A percentile compares a stretch with the other conserved stretches of the same genome.
Conservation (phyloP, 2,797 vertebrate species). For the Threskiornis aethiopicus region DNA sequence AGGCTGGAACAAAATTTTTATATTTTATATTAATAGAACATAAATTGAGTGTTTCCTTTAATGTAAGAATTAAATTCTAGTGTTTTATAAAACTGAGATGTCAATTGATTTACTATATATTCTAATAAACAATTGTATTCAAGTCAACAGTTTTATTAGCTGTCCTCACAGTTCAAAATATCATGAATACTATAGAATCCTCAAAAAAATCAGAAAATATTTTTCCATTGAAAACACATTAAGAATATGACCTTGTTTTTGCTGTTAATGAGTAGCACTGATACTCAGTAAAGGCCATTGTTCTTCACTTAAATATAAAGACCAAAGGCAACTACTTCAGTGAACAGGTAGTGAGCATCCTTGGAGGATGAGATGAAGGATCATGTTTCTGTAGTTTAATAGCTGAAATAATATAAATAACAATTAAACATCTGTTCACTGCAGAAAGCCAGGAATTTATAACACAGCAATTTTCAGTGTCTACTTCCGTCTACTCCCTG, state of each 20-base stretch:
- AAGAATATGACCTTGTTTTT: neutral
- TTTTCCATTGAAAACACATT: neutral
- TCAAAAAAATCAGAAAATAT: neutral
- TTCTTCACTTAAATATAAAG: neutral
- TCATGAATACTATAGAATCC: neutral
- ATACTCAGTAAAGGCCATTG: neutral
- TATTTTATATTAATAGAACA: neutral
- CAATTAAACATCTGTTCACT: neutral
- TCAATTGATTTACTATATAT: neutral
- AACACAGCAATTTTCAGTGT: neutral
- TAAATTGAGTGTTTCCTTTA: neutral
- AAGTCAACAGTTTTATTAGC: neutral
- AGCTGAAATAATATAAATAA: neutral
- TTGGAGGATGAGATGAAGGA: neutral
- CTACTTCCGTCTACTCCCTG: neutral
- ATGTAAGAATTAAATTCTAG: neutral
- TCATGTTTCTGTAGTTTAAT: neutral
- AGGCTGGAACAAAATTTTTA: neutral
- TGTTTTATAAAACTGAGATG: neutral
- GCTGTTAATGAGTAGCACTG: neutral
- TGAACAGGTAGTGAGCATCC: neutral
- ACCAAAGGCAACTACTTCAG: neutral
- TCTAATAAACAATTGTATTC: neutral
- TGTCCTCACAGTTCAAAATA: neutral
- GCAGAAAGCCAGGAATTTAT: neutral